These are phyloP conservation scores for Saccopteryx leptura DNA, from an alignment of 2,113 vertebrate species.

Conservation along the genomic window DNA sequence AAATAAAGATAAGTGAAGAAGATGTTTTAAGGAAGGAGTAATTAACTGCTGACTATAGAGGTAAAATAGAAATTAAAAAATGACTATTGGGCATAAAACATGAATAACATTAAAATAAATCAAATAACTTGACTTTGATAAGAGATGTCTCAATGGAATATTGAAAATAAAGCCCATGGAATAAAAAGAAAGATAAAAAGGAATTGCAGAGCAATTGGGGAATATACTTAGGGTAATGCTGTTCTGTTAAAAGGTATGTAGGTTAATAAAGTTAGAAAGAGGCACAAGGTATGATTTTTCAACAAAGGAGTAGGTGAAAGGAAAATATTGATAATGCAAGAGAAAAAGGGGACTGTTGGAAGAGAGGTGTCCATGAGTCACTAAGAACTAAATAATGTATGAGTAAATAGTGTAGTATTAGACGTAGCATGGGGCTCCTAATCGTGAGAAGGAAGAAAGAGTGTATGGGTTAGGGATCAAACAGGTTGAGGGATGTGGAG, in stretches of 20 bases:
- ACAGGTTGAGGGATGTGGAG: background rate
- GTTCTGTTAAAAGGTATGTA: background rate
- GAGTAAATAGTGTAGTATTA: background rate
- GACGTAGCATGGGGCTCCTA: fast-evolving
- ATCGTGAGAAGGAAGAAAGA: background rate
- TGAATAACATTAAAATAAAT: background rate
- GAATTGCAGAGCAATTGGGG: background rate
- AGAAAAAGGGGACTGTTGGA: background rate
- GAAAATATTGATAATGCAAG: background rate
- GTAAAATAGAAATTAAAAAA: background rate
- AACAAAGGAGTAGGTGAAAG: background rate
- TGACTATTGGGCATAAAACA: background rate
- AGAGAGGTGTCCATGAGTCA: background rate
- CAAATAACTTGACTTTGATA: background rate
- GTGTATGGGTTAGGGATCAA: background rate
- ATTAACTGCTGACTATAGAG: background rate
- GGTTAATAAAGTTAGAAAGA: background rate
- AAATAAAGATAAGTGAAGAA: background rate
- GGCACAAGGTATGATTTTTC: background rate
- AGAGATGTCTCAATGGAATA: background rate
- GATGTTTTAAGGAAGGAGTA: background rate
- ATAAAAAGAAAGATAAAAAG: background rate
- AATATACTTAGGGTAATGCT: background rate
- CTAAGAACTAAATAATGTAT: background rate
- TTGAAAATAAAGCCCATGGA: background rate